These are phyloP conservation scores for Alviniconcha strummeri DNA, from an alignment of 2,888 invertebrate species.

Conservation along the genomic window DNA sequence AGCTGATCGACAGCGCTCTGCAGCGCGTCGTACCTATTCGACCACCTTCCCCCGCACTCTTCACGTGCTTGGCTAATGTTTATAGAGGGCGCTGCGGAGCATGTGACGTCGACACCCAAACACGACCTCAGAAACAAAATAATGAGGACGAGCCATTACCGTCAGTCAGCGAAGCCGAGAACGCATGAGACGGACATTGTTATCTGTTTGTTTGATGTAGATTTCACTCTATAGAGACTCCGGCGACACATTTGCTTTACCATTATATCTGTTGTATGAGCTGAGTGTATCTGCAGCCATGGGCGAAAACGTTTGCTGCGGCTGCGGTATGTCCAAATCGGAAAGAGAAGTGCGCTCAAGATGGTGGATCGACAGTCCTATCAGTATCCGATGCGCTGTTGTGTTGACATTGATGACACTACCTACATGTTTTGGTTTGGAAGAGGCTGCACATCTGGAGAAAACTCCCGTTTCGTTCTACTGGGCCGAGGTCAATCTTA, in stretches of 20 bases:
- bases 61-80: constrained; percentile 32
- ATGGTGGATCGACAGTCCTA: constrained; percentile 18
- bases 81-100: constrained; percentile 41
- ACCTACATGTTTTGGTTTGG: background rate
- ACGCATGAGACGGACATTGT: too few relatives aligned
- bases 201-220: background rate
- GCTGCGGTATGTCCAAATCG: background rate
- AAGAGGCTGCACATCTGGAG: background rate
- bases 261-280: background rate
- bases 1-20: too few relatives aligned
- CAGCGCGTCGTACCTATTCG: background rate
- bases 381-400: constrained; percentile 15
- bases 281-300: background rate
- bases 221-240: background rate
- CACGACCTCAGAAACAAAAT: constrained; percentile 10
- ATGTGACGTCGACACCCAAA: constrained; percentile 35
- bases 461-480: constrained; percentile 5
- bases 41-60: too few relatives aligned
- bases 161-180: constrained; percentile 2
- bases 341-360: constrained; percentile 9
- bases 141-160: constrained; percentile 20
- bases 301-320: background rate
- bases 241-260: background rate
- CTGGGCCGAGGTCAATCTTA: constrained; percentile 27
- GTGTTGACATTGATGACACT: constrained; percentile 23